Evolutionary conservation across 2,113 vertebrate species (phyloP).

Genomic region (Scytalopus superciliaris): DNA sequence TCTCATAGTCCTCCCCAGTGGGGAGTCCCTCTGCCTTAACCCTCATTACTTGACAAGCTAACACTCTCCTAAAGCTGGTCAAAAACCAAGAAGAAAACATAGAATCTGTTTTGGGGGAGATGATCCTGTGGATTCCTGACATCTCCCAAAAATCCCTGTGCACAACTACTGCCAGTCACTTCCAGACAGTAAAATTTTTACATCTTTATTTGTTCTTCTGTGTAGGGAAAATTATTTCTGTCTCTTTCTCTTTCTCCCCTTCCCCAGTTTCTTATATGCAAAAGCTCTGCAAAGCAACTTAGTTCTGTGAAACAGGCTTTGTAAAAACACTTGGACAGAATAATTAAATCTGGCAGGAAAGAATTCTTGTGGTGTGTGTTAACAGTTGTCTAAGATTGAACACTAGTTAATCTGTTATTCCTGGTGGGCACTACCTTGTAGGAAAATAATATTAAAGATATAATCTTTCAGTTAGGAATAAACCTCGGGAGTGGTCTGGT

Average conservation of each 20-base stretch:
- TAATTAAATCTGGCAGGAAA: neutral
- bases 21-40: neutral
- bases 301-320: neutral
- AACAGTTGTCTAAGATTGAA: neutral
- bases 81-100: neutral
- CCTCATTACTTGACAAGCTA: neutral
- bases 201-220: neutral
- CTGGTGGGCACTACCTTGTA: slow-evolving; percentile 27
- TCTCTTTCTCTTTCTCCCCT: fast-evolving
- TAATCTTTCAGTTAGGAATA: slow-evolving; percentile 8
- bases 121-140: neutral
- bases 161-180: neutral
- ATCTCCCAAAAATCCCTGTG: neutral
- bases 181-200: neutral
- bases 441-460: slow-evolving; percentile 39
- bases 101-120: neutral
- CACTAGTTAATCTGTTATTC: slow-evolving; percentile 31
- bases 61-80: neutral
- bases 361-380: neutral
- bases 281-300: neutral
- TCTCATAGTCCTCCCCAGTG: neutral
- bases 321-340: neutral
- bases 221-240: neutral
- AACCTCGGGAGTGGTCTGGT: neutral
- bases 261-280: fast-evolving